Evolutionary conservation across 2,797 vertebrate species (phyloP).

Genomic region (Salarias fasciatus): DNA sequence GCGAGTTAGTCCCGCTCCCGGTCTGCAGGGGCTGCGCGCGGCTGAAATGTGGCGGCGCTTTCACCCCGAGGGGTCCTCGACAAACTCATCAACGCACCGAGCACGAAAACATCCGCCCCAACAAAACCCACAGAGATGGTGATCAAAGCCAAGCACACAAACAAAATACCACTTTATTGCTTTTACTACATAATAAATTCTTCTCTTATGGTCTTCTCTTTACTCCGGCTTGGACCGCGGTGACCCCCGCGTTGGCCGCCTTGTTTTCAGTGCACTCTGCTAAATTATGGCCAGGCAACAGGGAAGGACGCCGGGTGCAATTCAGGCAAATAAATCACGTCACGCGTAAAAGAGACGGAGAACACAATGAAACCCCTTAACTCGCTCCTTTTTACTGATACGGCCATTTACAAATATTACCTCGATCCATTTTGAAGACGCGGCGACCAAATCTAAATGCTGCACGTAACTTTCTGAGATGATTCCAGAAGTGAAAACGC

Average conservation of each 20-base stretch:
- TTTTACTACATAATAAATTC: slow-evolving; percentile 40
- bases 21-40: slow-evolving; percentile 13
- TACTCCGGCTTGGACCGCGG: background rate
- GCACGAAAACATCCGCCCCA: slow-evolving; percentile 18
- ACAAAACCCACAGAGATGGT: slow-evolving; percentile 23
- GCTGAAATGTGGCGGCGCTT: slow-evolving; percentile 56
- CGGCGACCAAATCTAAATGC: too few species aligned
- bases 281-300: slow-evolving; percentile 18
- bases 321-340: background rate
- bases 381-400: too few species aligned
- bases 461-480: too few species aligned
- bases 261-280: background rate
- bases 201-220: slow-evolving; percentile 12
- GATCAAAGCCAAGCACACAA: slow-evolving; percentile 40
- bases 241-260: slow-evolving; percentile 13
- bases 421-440: too few species aligned
- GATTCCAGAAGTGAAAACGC: too few species aligned
- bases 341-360: too few species aligned
- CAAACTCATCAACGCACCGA: slow-evolving; percentile 17
- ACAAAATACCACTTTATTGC: slow-evolving; percentile 36
- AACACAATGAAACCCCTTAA: too few species aligned
- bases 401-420: too few species aligned
- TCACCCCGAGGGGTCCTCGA: slow-evolving; percentile 32
- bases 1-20: slow-evolving; percentile 25
- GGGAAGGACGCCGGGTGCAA: slow-evolving; percentile 3